Evolutionary conservation across 2,113 vertebrate genomes (phyloP), one percentile per base, ranked within the genome.

Genomic region (Ciconia maguari): DNA sequence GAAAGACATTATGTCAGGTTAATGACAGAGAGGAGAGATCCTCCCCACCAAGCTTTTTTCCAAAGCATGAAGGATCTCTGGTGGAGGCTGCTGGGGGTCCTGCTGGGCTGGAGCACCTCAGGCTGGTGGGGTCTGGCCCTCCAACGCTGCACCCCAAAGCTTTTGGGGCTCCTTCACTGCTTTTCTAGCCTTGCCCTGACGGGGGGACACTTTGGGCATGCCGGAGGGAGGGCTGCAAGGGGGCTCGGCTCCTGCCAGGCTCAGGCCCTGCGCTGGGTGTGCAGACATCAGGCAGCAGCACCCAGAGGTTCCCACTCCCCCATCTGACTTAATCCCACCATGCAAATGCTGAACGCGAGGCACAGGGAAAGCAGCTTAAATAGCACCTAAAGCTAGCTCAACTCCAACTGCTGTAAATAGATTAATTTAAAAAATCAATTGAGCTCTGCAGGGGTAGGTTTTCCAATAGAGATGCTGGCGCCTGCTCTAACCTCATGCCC

Each of bases 1-100:
- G 94, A 94, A 94, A 96, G 96, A 95, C 86, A 96, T 98, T 97
- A 97, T 97, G 87, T 96, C 96, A 97, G 83, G 96, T 78, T 97
- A 97, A 98, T 94, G 89, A 97, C 80, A 93, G 86, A 62, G 78
- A 96, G 92, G 71, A 96, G 96, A 89, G 95, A 96, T 89, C 54
- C 34, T 97, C 78, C 69, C 71, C 14, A 1, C 71, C 93, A 96
- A 93, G 94, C 89, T 93, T 83, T 96, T 89, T 78, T 86, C 78
- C 81, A 96, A 66, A 92, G 88, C 83, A 46, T 54, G 82, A 95
- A 81, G 55, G 64, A 58, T 93, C 70, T 97, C 70, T 84, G 75
- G 54, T 26, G 38, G 36, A 51, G 55, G 90, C 38, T 87, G 69
- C 54, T 83, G 44, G 4, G 29, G 15, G 13, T 57, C 44, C 41